Conservation (phyloP, 2,888 invertebrate species). For the Augochlorella aurata region DNA sequence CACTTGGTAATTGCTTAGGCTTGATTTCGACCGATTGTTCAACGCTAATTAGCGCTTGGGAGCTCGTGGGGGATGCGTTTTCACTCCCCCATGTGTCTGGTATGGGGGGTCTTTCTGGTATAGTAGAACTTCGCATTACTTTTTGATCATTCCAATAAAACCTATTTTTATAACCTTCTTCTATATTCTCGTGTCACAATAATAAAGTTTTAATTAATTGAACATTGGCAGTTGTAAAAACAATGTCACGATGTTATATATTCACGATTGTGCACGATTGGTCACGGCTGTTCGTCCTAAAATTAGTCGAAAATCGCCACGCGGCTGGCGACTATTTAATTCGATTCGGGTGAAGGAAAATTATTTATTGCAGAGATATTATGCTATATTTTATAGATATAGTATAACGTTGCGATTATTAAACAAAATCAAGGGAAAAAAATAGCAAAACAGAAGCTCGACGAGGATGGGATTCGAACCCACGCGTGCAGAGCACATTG, state of each 20-base stretch:
- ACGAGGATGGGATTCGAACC: constrained; percentile 82
- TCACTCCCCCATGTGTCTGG: constrained; percentile 22
- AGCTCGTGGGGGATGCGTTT: constrained; percentile 6
- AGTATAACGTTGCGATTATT: not conserved
- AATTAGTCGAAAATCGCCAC: not conserved
- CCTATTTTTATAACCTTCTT: not conserved
- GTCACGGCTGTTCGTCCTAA: not conserved
- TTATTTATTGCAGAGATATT: not conserved
- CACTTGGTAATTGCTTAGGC: not conserved
- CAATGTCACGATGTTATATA: not conserved
- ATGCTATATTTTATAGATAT: not conserved
- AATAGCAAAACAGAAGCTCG: constrained; percentile 65
- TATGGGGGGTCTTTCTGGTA: not conserved
- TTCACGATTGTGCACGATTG: not conserved
- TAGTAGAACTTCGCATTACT: not conserved
- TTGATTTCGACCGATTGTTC: not conserved
- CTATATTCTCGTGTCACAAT: not conserved
- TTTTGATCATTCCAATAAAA: not conserved
- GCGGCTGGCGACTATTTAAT: not conserved
- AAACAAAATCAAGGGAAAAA: too few relatives aligned
- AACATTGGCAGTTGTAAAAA: not conserved
- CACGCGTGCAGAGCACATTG: constrained; percentile 83
- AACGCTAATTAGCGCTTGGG: constrained; percentile 6
- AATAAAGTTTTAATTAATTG: not conserved
- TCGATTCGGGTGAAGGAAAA: not conserved